These are phyloP conservation scores for Pristionchus maxplancki DNA, from an alignment of 2,888 invertebrate genomes.

Conservation along the genomic window DNA sequence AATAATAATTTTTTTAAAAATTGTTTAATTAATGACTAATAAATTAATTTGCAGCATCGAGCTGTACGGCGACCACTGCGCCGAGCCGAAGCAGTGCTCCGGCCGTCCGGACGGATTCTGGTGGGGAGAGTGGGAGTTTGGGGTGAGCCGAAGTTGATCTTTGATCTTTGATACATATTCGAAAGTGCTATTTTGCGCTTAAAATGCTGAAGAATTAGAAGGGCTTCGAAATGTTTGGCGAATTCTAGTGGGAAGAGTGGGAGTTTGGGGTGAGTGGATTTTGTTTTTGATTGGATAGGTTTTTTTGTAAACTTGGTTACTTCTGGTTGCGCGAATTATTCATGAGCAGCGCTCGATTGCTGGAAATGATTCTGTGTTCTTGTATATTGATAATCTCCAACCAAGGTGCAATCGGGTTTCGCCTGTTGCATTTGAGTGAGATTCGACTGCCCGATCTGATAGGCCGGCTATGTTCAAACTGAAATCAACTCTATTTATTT, in stretches of 20 bases:
- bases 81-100: constrained; percentile 52
- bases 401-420: not conserved
- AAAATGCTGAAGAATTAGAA: too few relatives aligned
- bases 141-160: constrained; percentile 49
- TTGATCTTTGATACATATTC: constrained; percentile 24
- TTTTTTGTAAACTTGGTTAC: not conserved
- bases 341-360: too few relatives aligned
- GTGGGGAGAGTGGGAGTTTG: constrained; percentile 67
- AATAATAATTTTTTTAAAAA: too few relatives aligned
- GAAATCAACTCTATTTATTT: not conserved
- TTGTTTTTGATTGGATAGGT: too few relatives aligned
- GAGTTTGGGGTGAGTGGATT: constrained; percentile 57
- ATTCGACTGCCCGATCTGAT: not conserved
- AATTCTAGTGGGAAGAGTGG: constrained; percentile 67
- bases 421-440: not conserved
- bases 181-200: not conserved
- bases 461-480: too few relatives aligned
- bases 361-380: too few relatives aligned
- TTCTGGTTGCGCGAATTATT: too few relatives aligned
- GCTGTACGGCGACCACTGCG: constrained; percentile 59
- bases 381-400: too few relatives aligned
- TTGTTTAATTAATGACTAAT: not conserved
- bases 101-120: constrained; percentile 60
- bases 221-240: too few relatives aligned
- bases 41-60: constrained; percentile 54